These are phyloP conservation scores for Nothoprocta pentlandii DNA, from an alignment of 2,113 vertebrate species.

Conservation along the genomic window DNA sequence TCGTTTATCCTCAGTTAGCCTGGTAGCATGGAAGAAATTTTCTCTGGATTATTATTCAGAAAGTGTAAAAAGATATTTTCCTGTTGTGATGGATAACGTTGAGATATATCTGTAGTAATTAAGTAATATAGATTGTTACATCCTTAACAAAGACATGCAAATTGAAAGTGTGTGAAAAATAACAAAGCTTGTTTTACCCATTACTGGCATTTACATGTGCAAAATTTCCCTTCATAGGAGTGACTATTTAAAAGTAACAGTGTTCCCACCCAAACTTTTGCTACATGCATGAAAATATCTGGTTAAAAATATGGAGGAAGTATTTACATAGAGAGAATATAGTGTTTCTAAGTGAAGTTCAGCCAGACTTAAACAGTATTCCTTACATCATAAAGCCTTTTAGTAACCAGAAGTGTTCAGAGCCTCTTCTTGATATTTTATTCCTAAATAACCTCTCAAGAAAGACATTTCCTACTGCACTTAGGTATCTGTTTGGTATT, in stretches of 20 bases:
- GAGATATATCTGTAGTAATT: neutral
- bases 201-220: neutral
- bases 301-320: neutral
- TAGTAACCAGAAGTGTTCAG: neutral
- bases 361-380: neutral
- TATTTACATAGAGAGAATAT: neutral
- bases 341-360: neutral
- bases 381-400: neutral
- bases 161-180: neutral
- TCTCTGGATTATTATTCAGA: neutral
- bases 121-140: neutral
- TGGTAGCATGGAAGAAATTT: neutral
- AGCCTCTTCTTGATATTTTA: neutral
- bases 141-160: neutral
- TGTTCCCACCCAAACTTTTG: neutral
- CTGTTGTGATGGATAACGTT: neutral
- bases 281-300: neutral
- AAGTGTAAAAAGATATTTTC: neutral
- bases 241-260: neutral
- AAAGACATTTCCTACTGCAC: neutral
- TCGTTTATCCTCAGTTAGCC: neutral
- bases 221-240: neutral
- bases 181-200: neutral
- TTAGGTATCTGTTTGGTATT: neutral
- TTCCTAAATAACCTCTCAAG: neutral